phyloP scores from a whole-genome alignment of 2,888 invertebrate species.

The Eristalis intricaria region DNA sequence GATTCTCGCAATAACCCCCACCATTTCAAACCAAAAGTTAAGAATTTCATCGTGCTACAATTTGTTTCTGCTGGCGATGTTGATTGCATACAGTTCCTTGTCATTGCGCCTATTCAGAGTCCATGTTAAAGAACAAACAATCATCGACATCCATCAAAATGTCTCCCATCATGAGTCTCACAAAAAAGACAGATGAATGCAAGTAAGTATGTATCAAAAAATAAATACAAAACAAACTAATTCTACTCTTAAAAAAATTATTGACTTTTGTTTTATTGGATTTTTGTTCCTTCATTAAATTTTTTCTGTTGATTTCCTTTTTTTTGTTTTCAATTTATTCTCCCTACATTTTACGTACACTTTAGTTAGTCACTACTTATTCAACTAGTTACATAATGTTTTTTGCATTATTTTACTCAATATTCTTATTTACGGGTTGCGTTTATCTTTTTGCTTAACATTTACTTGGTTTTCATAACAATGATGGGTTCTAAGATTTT shows the following conservation, averaged over 20 bases:
- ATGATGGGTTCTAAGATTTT: slow-evolving; percentile 82
- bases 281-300: slow-evolving; percentile 74
- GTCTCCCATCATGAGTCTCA: too few species aligned
- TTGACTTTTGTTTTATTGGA: slow-evolving; percentile 77
- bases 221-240: slow-evolving; percentile 39
- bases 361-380: slow-evolving; percentile 70
- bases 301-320: slow-evolving; percentile 67
- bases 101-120: too few species aligned
- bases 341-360: slow-evolving; percentile 67
- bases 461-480: slow-evolving; percentile 81
- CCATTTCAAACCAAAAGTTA: too few species aligned
- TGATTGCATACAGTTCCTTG: too few species aligned
- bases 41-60: too few species aligned
- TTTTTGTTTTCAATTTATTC: slow-evolving; percentile 40
- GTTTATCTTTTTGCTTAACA: slow-evolving; percentile 40
- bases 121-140: too few species aligned
- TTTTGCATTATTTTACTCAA: slow-evolving; percentile 45
- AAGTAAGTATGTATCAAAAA: not conserved
- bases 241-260: slow-evolving; percentile 81
- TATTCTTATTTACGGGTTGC: slow-evolving; percentile 58
- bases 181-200: not conserved
- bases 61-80: too few species aligned
- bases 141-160: not conserved
- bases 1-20: too few species aligned
- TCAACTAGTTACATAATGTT: slow-evolving; percentile 57